Conservation (phyloP, 2,797 vertebrate genomes). For the Gouania willdenowi region DNA sequence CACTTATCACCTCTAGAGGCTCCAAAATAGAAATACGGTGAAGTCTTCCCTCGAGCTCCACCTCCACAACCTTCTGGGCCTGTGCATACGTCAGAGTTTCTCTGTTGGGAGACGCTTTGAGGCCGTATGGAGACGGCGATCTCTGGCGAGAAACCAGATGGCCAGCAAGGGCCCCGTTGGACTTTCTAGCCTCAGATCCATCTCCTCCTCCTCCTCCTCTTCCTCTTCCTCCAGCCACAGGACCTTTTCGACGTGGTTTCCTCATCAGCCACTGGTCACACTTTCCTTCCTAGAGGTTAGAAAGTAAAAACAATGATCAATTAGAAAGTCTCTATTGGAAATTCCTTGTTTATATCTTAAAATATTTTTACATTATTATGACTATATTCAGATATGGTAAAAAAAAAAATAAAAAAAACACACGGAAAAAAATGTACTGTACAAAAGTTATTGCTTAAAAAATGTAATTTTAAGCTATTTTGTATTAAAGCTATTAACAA, state of each 20-base stretch:
- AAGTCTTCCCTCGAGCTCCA: constrained; percentile 94
- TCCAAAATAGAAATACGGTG: constrained; percentile 94
- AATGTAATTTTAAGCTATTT: too few relatives aligned
- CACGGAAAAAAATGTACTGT: too few relatives aligned
- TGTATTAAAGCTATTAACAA: too few relatives aligned
- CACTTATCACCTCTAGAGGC: constrained; percentile 89
- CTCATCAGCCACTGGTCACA: constrained; percentile 81
- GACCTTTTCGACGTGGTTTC: constrained; percentile 88
- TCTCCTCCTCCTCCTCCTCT: constrained; percentile 60
- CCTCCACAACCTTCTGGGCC: constrained; percentile 93
- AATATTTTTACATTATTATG: too few relatives aligned
- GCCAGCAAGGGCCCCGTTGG: constrained; percentile 73
- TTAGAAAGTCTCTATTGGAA: too few relatives aligned
- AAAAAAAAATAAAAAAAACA: too few relatives aligned
- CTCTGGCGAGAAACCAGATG: constrained; percentile 74
- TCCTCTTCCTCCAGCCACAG: constrained; percentile 70
- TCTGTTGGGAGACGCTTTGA: constrained; percentile 85
- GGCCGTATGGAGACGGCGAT: constrained; percentile 88
- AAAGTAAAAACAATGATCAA: constrained; percentile 13
- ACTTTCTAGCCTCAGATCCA: constrained; percentile 46
- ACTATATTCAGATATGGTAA: too few relatives aligned
- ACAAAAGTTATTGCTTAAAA: too few relatives aligned
- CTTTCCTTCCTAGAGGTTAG: constrained; percentile 44
- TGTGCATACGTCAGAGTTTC: constrained; percentile 92
- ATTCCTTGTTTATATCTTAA: too few relatives aligned